Base-by-base conservation (phyloP, 2,113 vertebrate genomes). In the Rhinolophus ferrumequinum region DNA sequence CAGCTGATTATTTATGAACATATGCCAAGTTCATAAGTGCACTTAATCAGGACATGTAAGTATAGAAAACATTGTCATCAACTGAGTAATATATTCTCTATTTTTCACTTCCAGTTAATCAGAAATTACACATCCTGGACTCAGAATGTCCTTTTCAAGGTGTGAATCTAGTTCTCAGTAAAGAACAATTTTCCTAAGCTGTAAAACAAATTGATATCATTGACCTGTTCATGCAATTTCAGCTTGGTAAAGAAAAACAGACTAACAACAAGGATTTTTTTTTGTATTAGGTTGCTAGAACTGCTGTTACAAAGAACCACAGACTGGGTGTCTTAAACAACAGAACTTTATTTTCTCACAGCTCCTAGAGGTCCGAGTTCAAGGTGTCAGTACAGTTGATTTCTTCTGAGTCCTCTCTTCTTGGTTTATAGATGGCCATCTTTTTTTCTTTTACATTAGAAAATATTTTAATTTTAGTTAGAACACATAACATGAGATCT, bases 81-180 rank as follows among this genome's bases (percentile, higher is more conserved):
- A 84, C 56, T 93, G 70, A n/a, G 41, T 62, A 75, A 96, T 75
- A 8, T 50, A 60, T 62, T 87, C 81, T 93, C 81, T 50, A 22
- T 56, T 93, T 6, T 47, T 88, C 41, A 56, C 81, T 38, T 84
- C 56, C 30, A 18, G 26, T 87, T 95, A 95, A 83, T 87, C 67
- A 83, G 86, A 77, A 90, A 91, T 72, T 93, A 83, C 22, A 95
- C 64, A 95, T 83, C 67, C 58, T 83, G 28, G 6, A 6, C 76
- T 96, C 81, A 88, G 58, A 94, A 91, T 75, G 56, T 94, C 90
- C 86, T 52, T 67, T 88, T 58, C 1, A 16, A 84, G 35, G 18
- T 81, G 12, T 88, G 77, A 97, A 58, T 88, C 77, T 70, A 54
- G 80, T 88, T 94, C 28, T 93, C 41, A 58, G 24, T 60, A 83